Percentiles rank a stretch among this genome's conserved stretches.
Evolutionary conservation across 2,113 vertebrate species (phyloP).

Genomic region (Corvus hawaiiensis): DNA sequence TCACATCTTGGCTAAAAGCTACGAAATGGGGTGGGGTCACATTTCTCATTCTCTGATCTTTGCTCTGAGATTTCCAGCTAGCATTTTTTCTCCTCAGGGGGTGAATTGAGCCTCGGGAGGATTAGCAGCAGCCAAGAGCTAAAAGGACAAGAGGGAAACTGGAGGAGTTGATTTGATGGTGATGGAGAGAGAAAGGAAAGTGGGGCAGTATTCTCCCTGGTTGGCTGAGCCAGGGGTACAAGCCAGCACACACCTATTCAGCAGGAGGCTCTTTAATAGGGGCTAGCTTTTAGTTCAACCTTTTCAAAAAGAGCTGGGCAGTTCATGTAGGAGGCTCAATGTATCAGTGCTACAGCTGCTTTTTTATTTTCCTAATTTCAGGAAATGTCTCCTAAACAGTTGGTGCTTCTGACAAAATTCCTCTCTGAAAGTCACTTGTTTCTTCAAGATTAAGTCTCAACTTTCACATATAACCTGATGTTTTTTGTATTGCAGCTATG

Average conservation of each 20-base stretch:
- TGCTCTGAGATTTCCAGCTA: background rate
- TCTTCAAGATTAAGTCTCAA: background rate
- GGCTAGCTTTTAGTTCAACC: background rate
- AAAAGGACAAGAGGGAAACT: background rate
- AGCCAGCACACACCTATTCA: background rate
- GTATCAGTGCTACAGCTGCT: background rate
- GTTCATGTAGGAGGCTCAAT: background rate
- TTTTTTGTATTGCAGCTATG: background rate
- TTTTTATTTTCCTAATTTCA: background rate
- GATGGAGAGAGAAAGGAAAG: background rate
- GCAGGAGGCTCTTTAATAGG: background rate
- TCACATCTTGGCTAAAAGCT: background rate
- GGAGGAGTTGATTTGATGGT: background rate
- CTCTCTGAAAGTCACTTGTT: background rate
- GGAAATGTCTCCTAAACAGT: background rate
- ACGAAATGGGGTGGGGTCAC: background rate
- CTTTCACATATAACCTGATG: background rate
- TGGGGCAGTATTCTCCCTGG: background rate
- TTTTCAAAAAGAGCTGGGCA: background rate
- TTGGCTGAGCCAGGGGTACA: accelerated
- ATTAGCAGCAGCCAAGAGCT: background rate
- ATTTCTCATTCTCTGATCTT: background rate
- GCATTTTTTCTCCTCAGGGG: background rate
- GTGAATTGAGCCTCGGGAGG: background rate
- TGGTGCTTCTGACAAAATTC: background rate